These are phyloP conservation scores for Butorides virescens DNA, from an alignment of 2,113 vertebrate genomes.

Conservation along the genomic window DNA sequence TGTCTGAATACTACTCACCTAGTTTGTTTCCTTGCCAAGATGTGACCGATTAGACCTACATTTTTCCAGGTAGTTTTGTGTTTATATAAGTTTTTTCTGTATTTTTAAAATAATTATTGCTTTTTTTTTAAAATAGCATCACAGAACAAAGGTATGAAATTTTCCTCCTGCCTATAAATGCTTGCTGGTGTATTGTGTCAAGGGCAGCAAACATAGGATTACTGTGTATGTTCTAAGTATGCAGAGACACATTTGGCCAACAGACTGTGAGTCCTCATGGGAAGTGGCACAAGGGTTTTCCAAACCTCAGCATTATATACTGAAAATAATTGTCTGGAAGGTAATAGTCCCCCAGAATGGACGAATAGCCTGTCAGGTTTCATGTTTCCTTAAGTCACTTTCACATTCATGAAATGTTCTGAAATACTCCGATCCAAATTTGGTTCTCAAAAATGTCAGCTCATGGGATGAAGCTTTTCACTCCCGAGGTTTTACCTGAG, in stretches of 20 bases:
- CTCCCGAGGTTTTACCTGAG: neutral
- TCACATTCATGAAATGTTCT: neutral
- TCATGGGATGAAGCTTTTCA: neutral
- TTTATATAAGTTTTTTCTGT: neutral
- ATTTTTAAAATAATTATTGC: neutral
- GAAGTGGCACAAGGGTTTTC: neutral
- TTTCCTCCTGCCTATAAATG: neutral
- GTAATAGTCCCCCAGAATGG: constrained; percentile 18
- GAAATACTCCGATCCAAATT: neutral
- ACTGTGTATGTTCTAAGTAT: neutral
- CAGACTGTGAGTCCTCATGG: neutral
- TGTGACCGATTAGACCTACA: neutral
- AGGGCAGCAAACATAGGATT: neutral
- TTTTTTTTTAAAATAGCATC: neutral
- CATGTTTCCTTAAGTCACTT: neutral
- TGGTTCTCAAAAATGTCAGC: neutral
- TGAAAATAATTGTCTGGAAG: constrained; percentile 32
- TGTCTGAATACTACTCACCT: neutral
- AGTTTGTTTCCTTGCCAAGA: neutral
- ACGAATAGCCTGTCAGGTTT: constrained; percentile 2
- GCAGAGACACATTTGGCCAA: neutral
- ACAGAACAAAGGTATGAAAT: neutral
- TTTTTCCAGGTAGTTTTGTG: neutral
- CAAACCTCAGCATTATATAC: neutral
- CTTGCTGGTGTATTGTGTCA: neutral